Percentiles rank a stretch among this genome's conserved stretches.
Evolutionary conservation across 2,888 invertebrate species (phyloP).

Genomic region (Limnephilus marmoratus): DNA sequence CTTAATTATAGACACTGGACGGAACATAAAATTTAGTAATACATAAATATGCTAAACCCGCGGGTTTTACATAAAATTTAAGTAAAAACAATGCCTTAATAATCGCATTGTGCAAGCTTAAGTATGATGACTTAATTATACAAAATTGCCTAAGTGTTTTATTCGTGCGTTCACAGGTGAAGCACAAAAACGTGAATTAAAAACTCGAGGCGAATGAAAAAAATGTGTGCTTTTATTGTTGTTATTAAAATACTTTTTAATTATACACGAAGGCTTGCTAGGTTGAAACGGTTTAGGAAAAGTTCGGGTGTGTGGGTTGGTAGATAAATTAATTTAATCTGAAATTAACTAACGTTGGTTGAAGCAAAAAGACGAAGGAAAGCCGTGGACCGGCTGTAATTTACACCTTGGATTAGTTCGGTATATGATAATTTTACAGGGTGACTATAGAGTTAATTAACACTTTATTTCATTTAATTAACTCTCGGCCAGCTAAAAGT

Average conservation of each 20-base stretch:
- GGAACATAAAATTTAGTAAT: not conserved
- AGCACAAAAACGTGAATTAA: constrained; percentile 42
- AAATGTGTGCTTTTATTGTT: not conserved
- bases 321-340: constrained; percentile 54
- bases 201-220: not conserved
- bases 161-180: constrained; percentile 11
- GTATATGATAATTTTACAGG: constrained; percentile 36
- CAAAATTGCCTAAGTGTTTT: constrained; percentile 37
- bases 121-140: constrained; percentile 48
- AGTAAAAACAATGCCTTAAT: constrained; percentile 50
- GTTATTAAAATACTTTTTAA: constrained; percentile 55
- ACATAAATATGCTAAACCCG: constrained; percentile 11
- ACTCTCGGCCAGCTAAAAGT: too few relatives aligned
- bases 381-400: constrained; percentile 54
- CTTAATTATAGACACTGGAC: not conserved
- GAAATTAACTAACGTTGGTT: constrained; percentile 52
- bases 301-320: not conserved
- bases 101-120: constrained; percentile 11
- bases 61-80: constrained; percentile 51
- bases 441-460: not conserved
- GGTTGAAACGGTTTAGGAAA: not conserved
- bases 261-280: constrained; percentile 47
- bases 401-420: constrained; percentile 56
- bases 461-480: too few relatives aligned
- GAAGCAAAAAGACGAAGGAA: constrained; percentile 45